phyloP scores from a whole-genome alignment of 2,113 vertebrate species.

The Oncorhynchus nerka region DNA sequence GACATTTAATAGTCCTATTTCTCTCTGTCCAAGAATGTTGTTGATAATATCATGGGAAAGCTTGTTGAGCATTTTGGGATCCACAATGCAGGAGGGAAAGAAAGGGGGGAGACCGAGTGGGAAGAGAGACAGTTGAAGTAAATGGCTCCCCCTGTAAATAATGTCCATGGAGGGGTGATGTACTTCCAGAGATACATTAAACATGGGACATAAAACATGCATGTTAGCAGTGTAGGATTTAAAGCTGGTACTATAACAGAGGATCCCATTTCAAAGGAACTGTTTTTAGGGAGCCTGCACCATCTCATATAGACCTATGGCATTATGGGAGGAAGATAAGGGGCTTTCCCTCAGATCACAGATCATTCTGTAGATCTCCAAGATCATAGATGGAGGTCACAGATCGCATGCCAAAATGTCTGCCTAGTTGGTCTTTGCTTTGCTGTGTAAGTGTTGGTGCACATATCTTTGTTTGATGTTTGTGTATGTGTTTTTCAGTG shows the following conservation, averaged over 20 bases:
- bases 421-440: no score
- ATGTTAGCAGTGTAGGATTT: slow-evolving; percentile 50
- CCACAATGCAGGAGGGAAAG: background rate
- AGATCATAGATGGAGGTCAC: no score
- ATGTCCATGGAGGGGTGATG: slow-evolving; percentile 17
- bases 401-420: no score
- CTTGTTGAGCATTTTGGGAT: slow-evolving; percentile 33
- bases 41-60: slow-evolving; percentile 25
- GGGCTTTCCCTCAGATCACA: background rate
- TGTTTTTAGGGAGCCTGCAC: slow-evolving; percentile 40
- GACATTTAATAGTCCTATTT: slow-evolving; percentile 26
- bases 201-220: background rate
- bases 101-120: background rate
- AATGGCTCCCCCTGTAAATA: background rate
- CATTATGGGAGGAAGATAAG: slow-evolving; percentile 22
- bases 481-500: no score
- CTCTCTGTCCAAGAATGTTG: slow-evolving; percentile 24
- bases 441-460: no score
- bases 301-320: slow-evolving; percentile 45
- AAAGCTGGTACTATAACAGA: slow-evolving; percentile 16
- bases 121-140: no score
- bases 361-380: no score
- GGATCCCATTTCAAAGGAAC: slow-evolving; percentile 56
- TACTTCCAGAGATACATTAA: slow-evolving; percentile 34
- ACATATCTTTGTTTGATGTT: no score